phyloP scores from a whole-genome alignment of 1,140 invertebrate species.

The Polyergus mexicanus region DNA sequence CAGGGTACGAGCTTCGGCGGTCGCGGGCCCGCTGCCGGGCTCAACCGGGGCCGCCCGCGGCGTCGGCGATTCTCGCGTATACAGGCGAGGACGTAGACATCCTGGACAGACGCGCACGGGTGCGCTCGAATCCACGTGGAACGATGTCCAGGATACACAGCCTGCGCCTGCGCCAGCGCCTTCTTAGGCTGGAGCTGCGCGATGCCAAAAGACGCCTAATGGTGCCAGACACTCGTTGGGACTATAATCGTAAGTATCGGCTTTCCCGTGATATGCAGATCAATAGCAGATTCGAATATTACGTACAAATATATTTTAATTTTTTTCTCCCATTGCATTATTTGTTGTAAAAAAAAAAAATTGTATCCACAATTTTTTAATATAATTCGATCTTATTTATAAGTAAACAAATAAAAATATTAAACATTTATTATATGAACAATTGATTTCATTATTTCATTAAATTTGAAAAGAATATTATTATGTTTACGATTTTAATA shows the following conservation, averaged over 20 bases:
- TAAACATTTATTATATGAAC: neutral
- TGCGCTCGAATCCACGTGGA: conserved; percentile 85
- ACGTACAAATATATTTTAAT: neutral
- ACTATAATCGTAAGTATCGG: conserved; percentile 87
- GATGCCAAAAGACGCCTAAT: conserved; percentile 85
- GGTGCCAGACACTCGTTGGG: conserved; percentile 88
- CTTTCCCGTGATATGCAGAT: neutral
- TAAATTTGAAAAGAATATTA: too few species aligned
- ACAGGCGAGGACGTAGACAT: conserved; percentile 87
- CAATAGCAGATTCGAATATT: neutral
- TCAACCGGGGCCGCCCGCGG: conserved; percentile 70
- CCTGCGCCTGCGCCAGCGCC: conserved; percentile 86
- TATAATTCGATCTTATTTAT: neutral
- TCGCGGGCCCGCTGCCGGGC: conserved; percentile 72
- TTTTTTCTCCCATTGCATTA: neutral
- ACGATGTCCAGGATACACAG: conserved; percentile 86
- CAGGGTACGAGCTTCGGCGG: conserved; percentile 82
- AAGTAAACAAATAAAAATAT: neutral
- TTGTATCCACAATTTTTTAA: neutral
- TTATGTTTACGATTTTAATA: neutral
- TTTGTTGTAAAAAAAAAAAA: neutral
- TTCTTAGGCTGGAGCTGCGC: conserved; percentile 87
- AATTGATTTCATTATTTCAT: neutral
- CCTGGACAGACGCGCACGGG: conserved; percentile 85
- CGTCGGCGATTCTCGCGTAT: conserved; percentile 84